phyloP scores from a whole-genome alignment of 1,140 invertebrate species.

The Centruroides sculpturatus region DNA sequence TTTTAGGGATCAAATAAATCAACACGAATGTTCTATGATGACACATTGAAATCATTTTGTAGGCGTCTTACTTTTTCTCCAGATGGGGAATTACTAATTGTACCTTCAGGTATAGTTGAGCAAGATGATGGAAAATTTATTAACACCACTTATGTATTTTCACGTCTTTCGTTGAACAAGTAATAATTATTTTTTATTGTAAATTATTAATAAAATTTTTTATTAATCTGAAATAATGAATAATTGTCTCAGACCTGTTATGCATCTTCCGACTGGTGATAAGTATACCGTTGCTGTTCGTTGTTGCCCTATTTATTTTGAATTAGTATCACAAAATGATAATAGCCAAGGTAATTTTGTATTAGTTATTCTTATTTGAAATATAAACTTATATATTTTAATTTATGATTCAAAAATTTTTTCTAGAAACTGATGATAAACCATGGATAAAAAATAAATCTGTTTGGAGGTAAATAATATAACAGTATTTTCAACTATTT shows the following conservation, averaged over 20 bases:
- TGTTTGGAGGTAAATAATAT: conserved; percentile 27
- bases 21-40: conserved; percentile 68
- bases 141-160: conserved; percentile 66
- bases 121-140: conserved; percentile 27
- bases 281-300: conserved; percentile 62
- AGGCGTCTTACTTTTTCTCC: conserved; percentile 72
- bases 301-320: conserved; percentile 64
- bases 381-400: background rate
- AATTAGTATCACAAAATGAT: conserved; percentile 28
- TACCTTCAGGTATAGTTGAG: conserved; percentile 38
- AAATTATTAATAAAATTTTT: conserved; percentile 8
- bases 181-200: conserved; percentile 35
- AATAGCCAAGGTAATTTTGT: conserved; percentile 3
- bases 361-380: background rate
- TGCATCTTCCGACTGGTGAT: conserved; percentile 60
- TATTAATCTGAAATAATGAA: background rate
- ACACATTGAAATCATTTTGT: conserved; percentile 87
- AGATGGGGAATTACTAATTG: conserved; percentile 72
- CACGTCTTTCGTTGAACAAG: conserved; percentile 48
- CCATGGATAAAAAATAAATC: background rate
- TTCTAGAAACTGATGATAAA: background rate
- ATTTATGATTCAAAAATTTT: background rate
- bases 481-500: too few relatives aligned
- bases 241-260: conserved; percentile 45
- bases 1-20: background rate